Evolutionary conservation across 2,797 vertebrate genomes (phyloP).

Genomic region (Betta splendens): DNA sequence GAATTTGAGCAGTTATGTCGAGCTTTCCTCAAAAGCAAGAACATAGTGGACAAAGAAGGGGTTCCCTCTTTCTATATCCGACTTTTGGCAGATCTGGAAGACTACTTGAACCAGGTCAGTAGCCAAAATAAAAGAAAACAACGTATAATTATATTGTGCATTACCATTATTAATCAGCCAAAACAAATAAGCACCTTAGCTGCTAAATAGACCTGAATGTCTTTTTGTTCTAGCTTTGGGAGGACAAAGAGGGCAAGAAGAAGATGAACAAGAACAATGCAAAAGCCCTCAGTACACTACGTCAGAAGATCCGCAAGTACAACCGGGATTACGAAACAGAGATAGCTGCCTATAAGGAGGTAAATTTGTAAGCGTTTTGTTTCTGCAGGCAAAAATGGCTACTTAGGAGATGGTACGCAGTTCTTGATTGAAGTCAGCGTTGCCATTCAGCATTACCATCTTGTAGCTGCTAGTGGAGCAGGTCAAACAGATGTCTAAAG

Average conservation of each 20-base stretch:
- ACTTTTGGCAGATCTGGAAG: slow-evolving; percentile 90
- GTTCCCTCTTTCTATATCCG: slow-evolving; percentile 91
- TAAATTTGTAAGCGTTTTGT: slow-evolving; percentile 41
- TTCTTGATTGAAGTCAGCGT: background rate
- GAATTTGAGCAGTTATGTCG: slow-evolving; percentile 93
- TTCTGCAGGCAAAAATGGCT: background rate
- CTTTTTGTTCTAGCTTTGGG: slow-evolving; percentile 83
- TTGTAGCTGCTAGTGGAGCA: background rate
- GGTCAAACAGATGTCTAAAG: background rate
- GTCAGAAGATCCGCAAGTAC: slow-evolving; percentile 95
- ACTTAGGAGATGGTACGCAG: background rate
- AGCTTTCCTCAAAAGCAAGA: slow-evolving; percentile 91
- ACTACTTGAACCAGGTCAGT: slow-evolving; percentile 90
- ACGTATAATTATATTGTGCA: too few relatives aligned
- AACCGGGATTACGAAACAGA: slow-evolving; percentile 90
- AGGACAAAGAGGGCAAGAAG: slow-evolving; percentile 94
- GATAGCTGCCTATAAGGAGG: slow-evolving; percentile 88
- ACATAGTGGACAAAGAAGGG: slow-evolving; percentile 92
- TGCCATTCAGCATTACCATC: background rate
- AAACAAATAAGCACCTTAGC: background rate
- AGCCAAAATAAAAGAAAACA: too few relatives aligned
- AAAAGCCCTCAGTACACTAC: slow-evolving; percentile 91
- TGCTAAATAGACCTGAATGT: background rate
- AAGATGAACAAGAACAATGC: slow-evolving; percentile 97
- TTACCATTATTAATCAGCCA: background rate